Evolutionary conservation across 2,888 invertebrate species (phyloP).

Genomic region (Eilema sororculum): DNA sequence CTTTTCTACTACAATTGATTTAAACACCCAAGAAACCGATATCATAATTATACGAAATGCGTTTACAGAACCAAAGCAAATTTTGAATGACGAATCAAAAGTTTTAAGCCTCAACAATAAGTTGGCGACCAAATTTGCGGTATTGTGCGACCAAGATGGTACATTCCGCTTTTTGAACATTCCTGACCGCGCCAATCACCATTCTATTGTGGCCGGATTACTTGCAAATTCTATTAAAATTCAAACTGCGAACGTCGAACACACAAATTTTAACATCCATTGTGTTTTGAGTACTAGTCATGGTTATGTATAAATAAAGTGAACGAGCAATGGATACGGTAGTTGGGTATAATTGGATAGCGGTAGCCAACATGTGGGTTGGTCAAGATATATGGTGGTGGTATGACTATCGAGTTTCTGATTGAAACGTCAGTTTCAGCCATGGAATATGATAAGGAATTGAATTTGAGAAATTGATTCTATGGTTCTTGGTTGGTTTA

Average conservation of each 20-base stretch:
- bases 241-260: constrained; percentile 29
- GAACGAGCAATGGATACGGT: constrained; percentile 32
- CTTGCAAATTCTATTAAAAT: constrained; percentile 77
- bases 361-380: constrained; percentile 49
- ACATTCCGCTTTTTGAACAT: constrained; percentile 47
- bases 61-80: constrained; percentile 30
- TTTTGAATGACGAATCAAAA: constrained; percentile 60
- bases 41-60: constrained; percentile 12
- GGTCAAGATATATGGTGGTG: constrained; percentile 73
- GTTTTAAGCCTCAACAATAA: constrained; percentile 53
- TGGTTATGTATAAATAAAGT: constrained; percentile 15
- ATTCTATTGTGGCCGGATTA: constrained; percentile 74
- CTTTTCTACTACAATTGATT: not conserved
- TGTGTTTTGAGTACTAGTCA: constrained; percentile 30
- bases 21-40: constrained; percentile 9
- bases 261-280: constrained; percentile 46
- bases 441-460: constrained; percentile 40
- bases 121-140: constrained; percentile 59
- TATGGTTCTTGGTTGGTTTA: constrained; percentile 39
- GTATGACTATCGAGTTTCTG: constrained; percentile 76
- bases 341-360: constrained; percentile 44
- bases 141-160: constrained; percentile 61
- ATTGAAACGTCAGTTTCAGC: constrained; percentile 73
- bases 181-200: constrained; percentile 70
- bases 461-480: constrained; percentile 47